Percentiles rank a stretch among this genome's conserved stretches.
Evolutionary conservation across 2,797 vertebrate species (phyloP).

Genomic region (Thunnus albacares): DNA sequence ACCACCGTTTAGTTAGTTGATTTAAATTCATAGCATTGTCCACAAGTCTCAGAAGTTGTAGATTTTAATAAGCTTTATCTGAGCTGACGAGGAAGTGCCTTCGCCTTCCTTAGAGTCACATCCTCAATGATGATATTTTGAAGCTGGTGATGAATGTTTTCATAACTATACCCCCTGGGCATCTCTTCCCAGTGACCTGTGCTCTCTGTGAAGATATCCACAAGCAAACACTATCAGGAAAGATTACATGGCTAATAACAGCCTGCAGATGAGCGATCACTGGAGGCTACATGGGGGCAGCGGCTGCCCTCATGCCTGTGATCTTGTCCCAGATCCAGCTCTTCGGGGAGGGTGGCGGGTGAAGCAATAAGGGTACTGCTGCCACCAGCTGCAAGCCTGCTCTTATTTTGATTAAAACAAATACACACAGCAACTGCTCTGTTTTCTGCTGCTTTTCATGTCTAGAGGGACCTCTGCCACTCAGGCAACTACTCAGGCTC

Average conservation of each 20-base stretch:
- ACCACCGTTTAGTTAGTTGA: neutral
- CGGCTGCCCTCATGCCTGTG: conserved; percentile 62
- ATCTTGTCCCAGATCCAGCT: conserved; percentile 77
- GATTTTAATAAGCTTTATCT: conserved; percentile 53
- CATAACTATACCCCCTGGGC: conserved; percentile 69
- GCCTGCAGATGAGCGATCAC: conserved; percentile 78
- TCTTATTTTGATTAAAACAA: conserved; percentile 82
- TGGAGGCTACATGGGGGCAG: conserved; percentile 66
- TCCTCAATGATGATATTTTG: conserved; percentile 68
- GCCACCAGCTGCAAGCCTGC: conserved; percentile 73
- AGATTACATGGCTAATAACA: conserved; percentile 83
- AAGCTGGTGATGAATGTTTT: conserved; percentile 78
- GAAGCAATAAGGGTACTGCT: conserved; percentile 64
- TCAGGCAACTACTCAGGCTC: conserved; percentile 69
- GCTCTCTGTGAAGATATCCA: conserved; percentile 74
- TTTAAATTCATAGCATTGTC: conserved; percentile 30
- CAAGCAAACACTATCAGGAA: conserved; percentile 80
- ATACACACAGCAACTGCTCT: conserved; percentile 74
- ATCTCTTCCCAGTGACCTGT: conserved; percentile 78
- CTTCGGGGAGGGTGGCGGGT: conserved; percentile 64
- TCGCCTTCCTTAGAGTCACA: conserved; percentile 57
- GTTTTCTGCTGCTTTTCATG: conserved; percentile 68
- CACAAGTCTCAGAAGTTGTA: conserved; percentile 15
- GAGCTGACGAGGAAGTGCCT: conserved; percentile 44
- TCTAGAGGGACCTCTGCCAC: conserved; percentile 72